phyloP scores from a whole-genome alignment of 2,888 invertebrate genomes.

The Tryphoninae sp. region DNA sequence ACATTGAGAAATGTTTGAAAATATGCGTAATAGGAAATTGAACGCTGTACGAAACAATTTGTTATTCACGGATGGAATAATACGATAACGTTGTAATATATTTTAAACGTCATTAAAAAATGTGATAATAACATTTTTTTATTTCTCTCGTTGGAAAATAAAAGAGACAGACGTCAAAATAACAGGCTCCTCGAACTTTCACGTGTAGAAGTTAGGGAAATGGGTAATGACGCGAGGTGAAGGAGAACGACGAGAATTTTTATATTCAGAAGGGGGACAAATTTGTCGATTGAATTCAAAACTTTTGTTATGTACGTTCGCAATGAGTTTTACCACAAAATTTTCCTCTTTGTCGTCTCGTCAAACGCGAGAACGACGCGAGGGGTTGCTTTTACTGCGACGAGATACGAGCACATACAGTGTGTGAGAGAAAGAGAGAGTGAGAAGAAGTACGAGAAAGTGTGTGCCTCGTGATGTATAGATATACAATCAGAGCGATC shows the following conservation, averaged over 20 bases:
- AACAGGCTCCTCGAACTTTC: constrained; percentile 1
- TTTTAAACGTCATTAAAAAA: neutral
- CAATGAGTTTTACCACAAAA: constrained; percentile 39
- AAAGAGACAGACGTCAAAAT: constrained; percentile 32
- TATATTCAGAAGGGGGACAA: constrained; percentile 19
- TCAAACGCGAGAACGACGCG: constrained; percentile 26
- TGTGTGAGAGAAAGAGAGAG: constrained; percentile 4
- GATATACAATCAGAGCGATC: neutral
- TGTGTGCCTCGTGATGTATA: constrained; percentile 8
- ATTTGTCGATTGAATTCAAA: constrained; percentile 45
- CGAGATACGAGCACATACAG: constrained; percentile 16
- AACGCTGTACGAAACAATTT: too few species aligned
- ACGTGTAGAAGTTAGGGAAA: constrained; percentile 8
- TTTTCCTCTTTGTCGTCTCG: constrained; percentile 40
- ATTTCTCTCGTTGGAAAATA: neutral
- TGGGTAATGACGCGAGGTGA: constrained; percentile 21
- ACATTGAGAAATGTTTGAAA: too few species aligned
- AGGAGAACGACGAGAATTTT: constrained; percentile 1
- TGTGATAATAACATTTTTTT: neutral
- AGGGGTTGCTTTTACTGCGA: constrained; percentile 27
- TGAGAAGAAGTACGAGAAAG: neutral
- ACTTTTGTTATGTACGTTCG: constrained; percentile 33
- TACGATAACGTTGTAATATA: constrained; percentile 19
- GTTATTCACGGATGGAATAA: neutral
- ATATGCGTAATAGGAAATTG: too few species aligned